These are phyloP conservation scores for Galago senegalensis DNA, from an alignment of 2,797 vertebrate genomes.

Conservation along the genomic window DNA sequence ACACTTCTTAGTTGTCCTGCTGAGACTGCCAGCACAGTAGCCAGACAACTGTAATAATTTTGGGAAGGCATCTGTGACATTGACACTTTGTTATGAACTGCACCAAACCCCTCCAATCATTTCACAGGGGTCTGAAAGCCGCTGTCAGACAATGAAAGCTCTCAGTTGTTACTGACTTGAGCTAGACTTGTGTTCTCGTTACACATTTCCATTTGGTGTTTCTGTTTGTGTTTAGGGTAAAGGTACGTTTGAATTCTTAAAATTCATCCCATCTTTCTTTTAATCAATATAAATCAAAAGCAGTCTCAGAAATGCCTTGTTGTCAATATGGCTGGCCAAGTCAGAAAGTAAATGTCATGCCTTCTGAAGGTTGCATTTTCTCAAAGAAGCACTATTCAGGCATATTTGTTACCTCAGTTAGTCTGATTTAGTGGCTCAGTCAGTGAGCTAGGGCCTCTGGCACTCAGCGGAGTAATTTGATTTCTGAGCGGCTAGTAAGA, in stretches of 20 bases:
- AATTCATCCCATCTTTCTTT: conserved; percentile 82
- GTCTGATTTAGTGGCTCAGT: conserved; percentile 83
- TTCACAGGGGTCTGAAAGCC: neutral
- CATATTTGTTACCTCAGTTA: conserved; percentile 84
- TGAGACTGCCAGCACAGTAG: conserved; percentile 69
- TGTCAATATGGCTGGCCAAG: conserved; percentile 78
- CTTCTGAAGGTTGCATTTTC: conserved; percentile 79
- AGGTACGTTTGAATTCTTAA: conserved; percentile 75
- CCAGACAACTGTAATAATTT: conserved; percentile 66
- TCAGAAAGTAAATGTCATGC: conserved; percentile 70
- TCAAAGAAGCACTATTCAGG: conserved; percentile 75
- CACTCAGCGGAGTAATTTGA: conserved; percentile 75
- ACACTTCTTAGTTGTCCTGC: conserved; percentile 57
- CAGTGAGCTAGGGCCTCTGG: conserved; percentile 82
- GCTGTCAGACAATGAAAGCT: conserved; percentile 14
- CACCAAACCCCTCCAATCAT: conserved; percentile 56
- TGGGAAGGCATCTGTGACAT: conserved; percentile 72
- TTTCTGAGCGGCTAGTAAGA: conserved; percentile 83
- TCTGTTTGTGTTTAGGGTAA: conserved; percentile 69
- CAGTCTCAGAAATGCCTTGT: conserved; percentile 69
- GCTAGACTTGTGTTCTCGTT: conserved; percentile 55
- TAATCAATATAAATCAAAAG: conserved; percentile 81
- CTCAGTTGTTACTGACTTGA: conserved; percentile 44
- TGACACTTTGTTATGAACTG: conserved; percentile 53
- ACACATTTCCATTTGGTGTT: conserved; percentile 51